These are phyloP conservation scores for Amblyraja radiata DNA, from an alignment of 2,797 vertebrate genomes.

Conservation along the genomic window DNA sequence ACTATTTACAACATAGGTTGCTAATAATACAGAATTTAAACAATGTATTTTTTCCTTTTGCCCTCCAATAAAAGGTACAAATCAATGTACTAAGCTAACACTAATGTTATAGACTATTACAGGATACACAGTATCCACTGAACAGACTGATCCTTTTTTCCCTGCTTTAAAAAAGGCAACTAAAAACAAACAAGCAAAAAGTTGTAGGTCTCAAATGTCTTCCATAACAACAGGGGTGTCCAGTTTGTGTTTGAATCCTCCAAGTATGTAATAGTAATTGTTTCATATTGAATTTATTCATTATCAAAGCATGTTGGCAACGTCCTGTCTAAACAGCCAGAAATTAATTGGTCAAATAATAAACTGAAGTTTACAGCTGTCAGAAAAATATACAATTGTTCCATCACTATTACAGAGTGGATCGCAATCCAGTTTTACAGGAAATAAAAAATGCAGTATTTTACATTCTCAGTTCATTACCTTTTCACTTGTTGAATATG, in stretches of 20 bases:
- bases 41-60: constrained; percentile 78
- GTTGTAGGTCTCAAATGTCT: not conserved
- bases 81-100: constrained; percentile 91
- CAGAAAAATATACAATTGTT: constrained; percentile 12
- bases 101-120: constrained; percentile 87
- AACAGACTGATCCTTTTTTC: constrained; percentile 85
- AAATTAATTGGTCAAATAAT: constrained; percentile 21
- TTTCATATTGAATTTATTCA: constrained; percentile 12
- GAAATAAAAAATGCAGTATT: constrained; percentile 29
- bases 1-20: constrained; percentile 98
- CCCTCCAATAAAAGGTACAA: constrained; percentile 89
- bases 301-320: not conserved
- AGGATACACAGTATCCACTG: constrained; percentile 99
- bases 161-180: constrained; percentile 76
- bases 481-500: constrained; percentile 29
- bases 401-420: constrained; percentile 12
- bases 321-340: not conserved
- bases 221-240: not conserved
- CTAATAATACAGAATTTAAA: constrained; percentile 97
- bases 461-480: constrained; percentile 31
- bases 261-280: not conserved
- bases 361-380: not conserved
- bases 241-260: constrained; percentile 14
- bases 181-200: constrained; percentile 42
- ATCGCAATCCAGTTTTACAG: constrained; percentile 33